Evolutionary conservation across 2,888 invertebrate species (phyloP), one percentile per base, ranked within the genome.

Genomic region (Steromphala cineraria): DNA sequence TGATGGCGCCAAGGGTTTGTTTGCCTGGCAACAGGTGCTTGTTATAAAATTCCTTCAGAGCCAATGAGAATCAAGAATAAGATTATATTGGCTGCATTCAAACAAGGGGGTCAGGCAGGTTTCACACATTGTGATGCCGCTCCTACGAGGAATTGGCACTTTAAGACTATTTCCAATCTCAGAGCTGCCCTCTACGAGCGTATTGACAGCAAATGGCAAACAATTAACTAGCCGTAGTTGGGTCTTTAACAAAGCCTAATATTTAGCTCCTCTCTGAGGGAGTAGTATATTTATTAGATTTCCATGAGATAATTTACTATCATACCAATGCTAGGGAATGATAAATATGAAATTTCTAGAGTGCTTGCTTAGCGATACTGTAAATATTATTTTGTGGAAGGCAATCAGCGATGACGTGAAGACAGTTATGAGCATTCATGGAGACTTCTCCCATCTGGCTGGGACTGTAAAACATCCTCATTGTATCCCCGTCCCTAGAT

Each of bases 141-240:
- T 62, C 28, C 28, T 62, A 24, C 28, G 28, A 21, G 21, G 62
- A 24, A 28, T 24, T 62, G 24, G 28, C 28, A 28, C 0, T 62
- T 24, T 24, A 17, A 62, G 28, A 62, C 24, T 21, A 28, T 62
- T 62, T 62, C 28, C 62, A 62, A 62, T 62, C 46, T 62, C 62
- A 28, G 24, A 10, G 24, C 62, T 28, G 62, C 28, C 62, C 15
- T 28, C 62, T 15, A 28, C 28, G 13, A 24, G 24, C 4, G 8
- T 62, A 62, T 62, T 62, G 62, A 28, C 62, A 62, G 62, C 24
- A 62, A 62, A 62, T 62, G 62, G 28, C 62, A 62, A 62, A 62
- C 62, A 62, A 62, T 62, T 62, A 62, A 24, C 62, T 17, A 46
- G 62, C 17, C 13, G 62, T 15, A 62, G 62, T 62, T 62, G 24